Evolutionary conservation across 2,888 invertebrate genomes (phyloP).

Genomic region (Apamea monoglypha): DNA sequence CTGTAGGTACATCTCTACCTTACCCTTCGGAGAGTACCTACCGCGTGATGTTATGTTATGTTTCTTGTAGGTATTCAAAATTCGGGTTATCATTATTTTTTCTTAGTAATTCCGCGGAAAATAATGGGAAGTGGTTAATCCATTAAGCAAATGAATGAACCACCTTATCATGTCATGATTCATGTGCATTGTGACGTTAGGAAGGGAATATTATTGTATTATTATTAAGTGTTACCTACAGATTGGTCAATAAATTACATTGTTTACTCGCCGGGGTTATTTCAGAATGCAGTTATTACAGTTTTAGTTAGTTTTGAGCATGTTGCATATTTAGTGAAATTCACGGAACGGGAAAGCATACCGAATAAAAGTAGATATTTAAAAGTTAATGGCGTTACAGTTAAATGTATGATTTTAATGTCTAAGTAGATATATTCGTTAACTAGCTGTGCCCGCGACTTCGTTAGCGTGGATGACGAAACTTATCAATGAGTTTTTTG

Average conservation of each 20-base stretch:
- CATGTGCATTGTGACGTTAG: slow-evolving; percentile 16
- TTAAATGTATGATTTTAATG: not conserved
- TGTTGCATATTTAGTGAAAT: not conserved
- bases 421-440: not conserved
- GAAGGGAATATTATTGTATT: slow-evolving; percentile 17
- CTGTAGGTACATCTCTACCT: not conserved
- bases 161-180: slow-evolving; percentile 40
- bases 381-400: not conserved
- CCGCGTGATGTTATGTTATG: not conserved
- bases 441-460: too few relatives aligned
- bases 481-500: too few relatives aligned
- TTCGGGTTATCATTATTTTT: not conserved
- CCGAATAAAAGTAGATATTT: not conserved
- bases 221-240: not conserved
- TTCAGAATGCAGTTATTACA: slow-evolving; percentile 4
- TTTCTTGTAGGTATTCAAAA: not conserved
- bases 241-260: not conserved
- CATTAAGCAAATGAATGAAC: slow-evolving; percentile 26
- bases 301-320: not conserved
- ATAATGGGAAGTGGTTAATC: slow-evolving; percentile 14
- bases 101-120: slow-evolving; percentile 24
- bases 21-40: not conserved
- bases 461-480: too few relatives aligned
- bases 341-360: not conserved
- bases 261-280: slow-evolving; percentile 18